Evolutionary conservation across 2,888 invertebrate species (phyloP).

Genomic region (Deilephila elpenor): DNA sequence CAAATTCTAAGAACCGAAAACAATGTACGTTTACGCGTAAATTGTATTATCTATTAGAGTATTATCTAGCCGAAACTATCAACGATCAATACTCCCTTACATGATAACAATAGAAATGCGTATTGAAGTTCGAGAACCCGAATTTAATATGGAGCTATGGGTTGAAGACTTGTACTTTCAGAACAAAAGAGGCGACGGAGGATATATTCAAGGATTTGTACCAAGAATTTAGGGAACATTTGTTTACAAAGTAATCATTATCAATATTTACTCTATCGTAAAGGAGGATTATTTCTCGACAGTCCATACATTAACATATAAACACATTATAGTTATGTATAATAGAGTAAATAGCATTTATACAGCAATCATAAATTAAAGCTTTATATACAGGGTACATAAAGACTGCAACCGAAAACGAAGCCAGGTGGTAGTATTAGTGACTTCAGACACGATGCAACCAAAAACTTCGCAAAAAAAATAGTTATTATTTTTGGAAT

Average conservation of each 20-base stretch:
- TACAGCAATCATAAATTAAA: too few relatives aligned
- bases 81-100: constrained; percentile 15
- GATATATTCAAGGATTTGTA: background rate
- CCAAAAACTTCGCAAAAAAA: too few relatives aligned
- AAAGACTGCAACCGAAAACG: too few relatives aligned
- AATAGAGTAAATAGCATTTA: too few relatives aligned
- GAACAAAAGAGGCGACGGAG: background rate
- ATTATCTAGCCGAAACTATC: constrained; percentile 2
- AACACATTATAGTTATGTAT: too few relatives aligned
- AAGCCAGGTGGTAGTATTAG: too few relatives aligned
- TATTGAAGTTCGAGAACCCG: background rate
- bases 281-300: too few relatives aligned
- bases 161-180: background rate
- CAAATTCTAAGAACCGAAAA: background rate
- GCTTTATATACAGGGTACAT: too few relatives aligned
- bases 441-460: too few relatives aligned
- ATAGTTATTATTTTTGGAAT: too few relatives aligned
- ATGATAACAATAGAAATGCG: constrained; percentile 9
- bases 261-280: constrained; percentile 4
- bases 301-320: too few relatives aligned
- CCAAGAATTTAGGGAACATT: background rate
- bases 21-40: background rate
- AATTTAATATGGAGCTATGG: background rate
- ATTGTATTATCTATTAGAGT: background rate
- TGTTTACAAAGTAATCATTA: background rate